Conservation (phyloP, 2,113 vertebrate genomes). For the Hippocampus barbouri region DNA sequence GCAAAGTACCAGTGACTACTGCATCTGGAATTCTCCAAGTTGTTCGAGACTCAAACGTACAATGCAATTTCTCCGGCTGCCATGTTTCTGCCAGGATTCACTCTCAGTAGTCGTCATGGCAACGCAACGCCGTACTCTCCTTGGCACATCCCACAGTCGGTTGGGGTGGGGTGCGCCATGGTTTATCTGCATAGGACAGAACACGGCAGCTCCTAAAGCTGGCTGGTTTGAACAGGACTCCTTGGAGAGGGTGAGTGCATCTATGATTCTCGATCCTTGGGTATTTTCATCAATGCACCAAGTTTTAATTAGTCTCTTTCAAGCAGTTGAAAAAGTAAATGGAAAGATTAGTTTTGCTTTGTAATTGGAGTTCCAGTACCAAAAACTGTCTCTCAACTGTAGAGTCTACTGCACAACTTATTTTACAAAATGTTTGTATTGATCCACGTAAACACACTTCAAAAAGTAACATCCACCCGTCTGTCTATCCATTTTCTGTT, state of each 20-base stretch:
- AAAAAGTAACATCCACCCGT: no score
- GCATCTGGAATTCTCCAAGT: neutral
- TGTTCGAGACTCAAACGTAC: neutral
- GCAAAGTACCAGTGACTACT: neutral
- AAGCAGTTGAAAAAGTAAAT: neutral
- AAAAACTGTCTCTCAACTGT: neutral
- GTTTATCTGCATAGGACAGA: neutral
- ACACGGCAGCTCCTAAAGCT: neutral
- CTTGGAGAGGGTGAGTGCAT: no score
- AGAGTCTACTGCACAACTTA: no score
- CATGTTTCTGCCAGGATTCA: neutral
- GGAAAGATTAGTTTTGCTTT: neutral
- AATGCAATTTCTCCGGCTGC: neutral
- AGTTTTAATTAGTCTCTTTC: neutral
- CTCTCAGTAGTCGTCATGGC: neutral
- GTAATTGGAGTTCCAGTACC: neutral
- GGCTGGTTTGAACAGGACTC: neutral
- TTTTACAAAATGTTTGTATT: no score
- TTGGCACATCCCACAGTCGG: neutral
- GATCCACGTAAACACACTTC: no score
- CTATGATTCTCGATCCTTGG: no score
- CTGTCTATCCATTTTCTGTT: no score
- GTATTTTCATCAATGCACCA: neutral
- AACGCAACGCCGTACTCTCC: neutral
- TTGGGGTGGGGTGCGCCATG: neutral